These are phyloP conservation scores for Hypothenemus hampei DNA, from an alignment of 1,140 invertebrate genomes.

Conservation along the genomic window DNA sequence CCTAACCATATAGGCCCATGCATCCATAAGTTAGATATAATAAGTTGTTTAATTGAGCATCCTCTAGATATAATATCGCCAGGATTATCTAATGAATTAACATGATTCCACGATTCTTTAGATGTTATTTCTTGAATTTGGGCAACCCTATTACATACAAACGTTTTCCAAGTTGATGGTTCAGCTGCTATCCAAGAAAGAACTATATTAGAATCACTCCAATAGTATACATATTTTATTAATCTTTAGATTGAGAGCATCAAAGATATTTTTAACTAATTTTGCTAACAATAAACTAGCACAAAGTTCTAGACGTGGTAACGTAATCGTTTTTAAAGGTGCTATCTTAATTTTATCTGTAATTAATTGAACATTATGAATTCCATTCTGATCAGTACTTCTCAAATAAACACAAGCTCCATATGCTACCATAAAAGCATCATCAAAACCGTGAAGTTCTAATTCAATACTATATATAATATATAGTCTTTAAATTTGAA, in stretches of 20 bases:
- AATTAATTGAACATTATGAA: conserved; percentile 6
- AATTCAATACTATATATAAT: no score
- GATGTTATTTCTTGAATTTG: background rate
- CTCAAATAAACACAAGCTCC: conserved; percentile 35
- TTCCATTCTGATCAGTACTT: background rate
- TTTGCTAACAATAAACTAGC: conserved; percentile 8
- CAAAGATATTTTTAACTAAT: background rate
- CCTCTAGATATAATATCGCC: conserved; percentile 5
- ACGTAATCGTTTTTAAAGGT: conserved; percentile 13
- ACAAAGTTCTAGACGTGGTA: conserved; percentile 16
- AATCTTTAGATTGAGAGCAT: background rate
- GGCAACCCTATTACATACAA: background rate
- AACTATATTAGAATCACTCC: background rate
- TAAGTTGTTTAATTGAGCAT: background rate
- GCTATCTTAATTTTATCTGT: conserved; percentile 21
- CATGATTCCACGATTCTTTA: background rate
- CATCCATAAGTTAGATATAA: background rate
- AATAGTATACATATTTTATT: background rate
- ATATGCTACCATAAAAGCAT: conserved; percentile 38
- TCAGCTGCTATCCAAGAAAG: background rate
- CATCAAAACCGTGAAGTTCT: conserved; percentile 41
- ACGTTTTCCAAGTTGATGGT: background rate
- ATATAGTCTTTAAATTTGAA: no score
- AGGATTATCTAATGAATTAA: background rate
- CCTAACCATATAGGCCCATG: background rate